Evolutionary conservation across 2,113 vertebrate genomes (phyloP).

Genomic region (Pollachius pollachius): DNA sequence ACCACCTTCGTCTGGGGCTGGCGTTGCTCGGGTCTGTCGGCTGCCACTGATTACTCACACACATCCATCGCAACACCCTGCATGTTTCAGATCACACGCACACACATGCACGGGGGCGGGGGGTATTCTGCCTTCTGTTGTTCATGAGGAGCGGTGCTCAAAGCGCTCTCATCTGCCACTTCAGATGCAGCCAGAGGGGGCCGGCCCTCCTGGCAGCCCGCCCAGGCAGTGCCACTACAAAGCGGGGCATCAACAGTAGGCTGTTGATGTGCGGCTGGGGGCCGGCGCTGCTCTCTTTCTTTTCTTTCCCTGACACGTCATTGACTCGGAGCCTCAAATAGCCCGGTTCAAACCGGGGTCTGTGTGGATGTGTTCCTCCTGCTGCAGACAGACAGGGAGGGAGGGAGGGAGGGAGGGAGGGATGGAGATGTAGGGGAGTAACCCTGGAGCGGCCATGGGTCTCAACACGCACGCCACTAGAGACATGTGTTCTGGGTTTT

Average conservation of each 20-base stretch:
- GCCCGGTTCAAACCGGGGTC: neutral
- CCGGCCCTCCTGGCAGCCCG: slow-evolving; percentile 21
- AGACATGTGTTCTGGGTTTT: too few relatives aligned
- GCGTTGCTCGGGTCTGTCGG: too few relatives aligned
- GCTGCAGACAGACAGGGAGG: too few relatives aligned
- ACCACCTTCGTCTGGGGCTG: too few relatives aligned
- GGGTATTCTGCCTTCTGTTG: neutral
- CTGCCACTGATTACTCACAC: neutral
- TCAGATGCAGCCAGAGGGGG: slow-evolving; percentile 26
- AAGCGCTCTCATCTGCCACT: slow-evolving; percentile 40
- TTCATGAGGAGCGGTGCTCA: slow-evolving; percentile 9
- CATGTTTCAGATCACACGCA: neutral
- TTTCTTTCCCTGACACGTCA: neutral
- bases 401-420: too few relatives aligned
- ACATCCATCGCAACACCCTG: too few relatives aligned
- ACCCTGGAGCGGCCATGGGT: too few relatives aligned
- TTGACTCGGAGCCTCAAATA: slow-evolving; percentile 7
- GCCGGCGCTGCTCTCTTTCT: slow-evolving; percentile 3
- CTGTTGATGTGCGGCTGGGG: slow-evolving; percentile 15
- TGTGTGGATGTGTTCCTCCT: neutral
- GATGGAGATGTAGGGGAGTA: too few relatives aligned
- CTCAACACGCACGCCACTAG: too few relatives aligned
- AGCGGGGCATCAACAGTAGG: slow-evolving; percentile 30
- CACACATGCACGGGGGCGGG: neutral
- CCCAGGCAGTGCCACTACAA: slow-evolving; percentile 19